phyloP scores from a whole-genome alignment of 1,140 invertebrate species.

The Arctopsyche grandis region DNA sequence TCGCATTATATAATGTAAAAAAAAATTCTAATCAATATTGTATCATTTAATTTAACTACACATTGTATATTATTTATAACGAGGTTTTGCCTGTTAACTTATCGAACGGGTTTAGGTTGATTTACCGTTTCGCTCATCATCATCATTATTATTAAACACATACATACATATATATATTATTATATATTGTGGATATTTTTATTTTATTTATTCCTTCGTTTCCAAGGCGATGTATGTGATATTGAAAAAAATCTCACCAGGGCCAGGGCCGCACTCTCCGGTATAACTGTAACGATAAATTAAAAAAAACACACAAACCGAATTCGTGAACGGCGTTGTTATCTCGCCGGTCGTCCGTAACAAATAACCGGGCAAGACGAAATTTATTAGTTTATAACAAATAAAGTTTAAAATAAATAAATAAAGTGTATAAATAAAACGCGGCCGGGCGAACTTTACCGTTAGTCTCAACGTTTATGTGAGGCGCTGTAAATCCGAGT shows the following conservation, averaged over 20 bases:
- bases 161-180: no score
- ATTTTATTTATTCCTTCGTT: no score
- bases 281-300: constrained; percentile 24
- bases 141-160: no score
- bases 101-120: neutral
- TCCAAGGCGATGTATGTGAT: neutral
- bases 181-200: no score
- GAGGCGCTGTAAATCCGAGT: neutral
- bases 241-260: neutral
- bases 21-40: no score
- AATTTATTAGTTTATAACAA: constrained; percentile 42
- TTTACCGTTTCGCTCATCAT: neutral
- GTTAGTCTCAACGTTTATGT: constrained; percentile 1
- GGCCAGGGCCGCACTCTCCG: no score
- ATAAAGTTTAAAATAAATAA: constrained; percentile 37
- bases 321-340: constrained; percentile 38
- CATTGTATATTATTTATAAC: no score
- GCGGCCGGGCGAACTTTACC: constrained; percentile 1
- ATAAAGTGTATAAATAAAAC: neutral
- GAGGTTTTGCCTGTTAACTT: no score
- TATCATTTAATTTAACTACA: no score
- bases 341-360: constrained; percentile 36
- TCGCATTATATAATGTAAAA: no score
- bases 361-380: constrained; percentile 31
- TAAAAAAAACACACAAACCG: neutral